Evolutionary conservation across 2,797 vertebrate species (phyloP).

Genomic region (Psittacula derbiana): DNA sequence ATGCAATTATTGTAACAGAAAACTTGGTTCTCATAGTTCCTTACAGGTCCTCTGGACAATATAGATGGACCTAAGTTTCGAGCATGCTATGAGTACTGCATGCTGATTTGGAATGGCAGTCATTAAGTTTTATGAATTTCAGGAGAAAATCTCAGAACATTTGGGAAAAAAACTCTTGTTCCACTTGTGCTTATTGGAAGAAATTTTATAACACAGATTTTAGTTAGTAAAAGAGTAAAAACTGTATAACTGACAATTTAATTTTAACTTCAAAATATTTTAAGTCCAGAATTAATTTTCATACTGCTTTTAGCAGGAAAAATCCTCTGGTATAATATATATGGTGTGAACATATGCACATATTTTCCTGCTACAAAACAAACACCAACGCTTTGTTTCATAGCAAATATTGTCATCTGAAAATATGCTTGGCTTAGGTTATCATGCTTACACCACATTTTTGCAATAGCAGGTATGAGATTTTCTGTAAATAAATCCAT

Average conservation of each 20-base stretch:
- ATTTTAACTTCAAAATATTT: not conserved
- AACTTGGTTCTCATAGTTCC: not conserved
- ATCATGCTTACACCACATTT: not conserved
- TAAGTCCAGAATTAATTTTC: not conserved
- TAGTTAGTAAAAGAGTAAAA: not conserved
- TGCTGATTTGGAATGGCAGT: not conserved
- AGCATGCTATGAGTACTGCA: not conserved
- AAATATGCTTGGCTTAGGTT: not conserved
- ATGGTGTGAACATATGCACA: not conserved
- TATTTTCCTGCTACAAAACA: not conserved
- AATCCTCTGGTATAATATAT: not conserved
- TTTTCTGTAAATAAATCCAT: conserved; percentile 50
- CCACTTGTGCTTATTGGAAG: not conserved
- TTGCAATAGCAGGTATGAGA: not conserved
- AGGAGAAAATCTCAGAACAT: not conserved
- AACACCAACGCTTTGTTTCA: not conserved
- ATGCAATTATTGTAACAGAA: not conserved
- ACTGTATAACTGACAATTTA: not conserved
- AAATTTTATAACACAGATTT: not conserved
- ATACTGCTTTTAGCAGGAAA: not conserved
- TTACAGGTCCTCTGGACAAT: not conserved
- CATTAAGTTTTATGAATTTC: not conserved
- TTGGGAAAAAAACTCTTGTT: not conserved
- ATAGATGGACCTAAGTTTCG: not conserved
- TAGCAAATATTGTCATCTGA: not conserved